Evolutionary conservation across 35 echinoderm and acorn worm genomes (phyloP).

Genomic region (Heliocidaris erythrogramma): DNA sequence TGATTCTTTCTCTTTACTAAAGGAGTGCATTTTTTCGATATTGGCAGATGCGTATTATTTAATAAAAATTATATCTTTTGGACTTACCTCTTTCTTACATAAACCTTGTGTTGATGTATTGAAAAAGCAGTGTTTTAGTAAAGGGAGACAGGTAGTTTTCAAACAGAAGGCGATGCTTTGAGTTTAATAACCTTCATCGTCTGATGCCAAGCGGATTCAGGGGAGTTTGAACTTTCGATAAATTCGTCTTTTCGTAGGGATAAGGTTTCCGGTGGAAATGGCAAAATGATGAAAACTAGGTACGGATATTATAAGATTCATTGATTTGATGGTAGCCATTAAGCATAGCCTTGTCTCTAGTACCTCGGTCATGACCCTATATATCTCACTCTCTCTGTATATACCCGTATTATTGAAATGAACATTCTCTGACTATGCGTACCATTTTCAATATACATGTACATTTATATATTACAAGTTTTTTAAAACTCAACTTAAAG

Average conservation of each 20-base stretch:
- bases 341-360: neutral
- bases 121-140: neutral
- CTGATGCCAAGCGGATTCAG: constrained; percentile 17
- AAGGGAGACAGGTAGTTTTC: constrained; percentile 19
- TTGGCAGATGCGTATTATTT: too few relatives aligned
- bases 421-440: neutral
- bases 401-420: neutral
- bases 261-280: constrained; percentile 33
- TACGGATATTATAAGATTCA: constrained; percentile 1
- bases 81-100: neutral
- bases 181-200: constrained; percentile 37
- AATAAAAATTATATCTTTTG: too few relatives aligned
- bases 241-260: constrained; percentile 22
- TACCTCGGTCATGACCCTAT: constrained; percentile 20
- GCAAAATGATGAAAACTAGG: constrained; percentile 36
- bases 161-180: constrained; percentile 15
- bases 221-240: neutral
- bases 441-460: too few relatives aligned
- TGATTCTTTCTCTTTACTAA: too few relatives aligned
- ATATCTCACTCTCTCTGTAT: neutral
- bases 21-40: too few relatives aligned
- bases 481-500: too few relatives aligned
- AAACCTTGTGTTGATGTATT: neutral
- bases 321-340: constrained; percentile 7
- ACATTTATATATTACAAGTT: too few relatives aligned